phyloP scores from a whole-genome alignment of 2,888 invertebrate species.

The Aplocera efformata region DNA sequence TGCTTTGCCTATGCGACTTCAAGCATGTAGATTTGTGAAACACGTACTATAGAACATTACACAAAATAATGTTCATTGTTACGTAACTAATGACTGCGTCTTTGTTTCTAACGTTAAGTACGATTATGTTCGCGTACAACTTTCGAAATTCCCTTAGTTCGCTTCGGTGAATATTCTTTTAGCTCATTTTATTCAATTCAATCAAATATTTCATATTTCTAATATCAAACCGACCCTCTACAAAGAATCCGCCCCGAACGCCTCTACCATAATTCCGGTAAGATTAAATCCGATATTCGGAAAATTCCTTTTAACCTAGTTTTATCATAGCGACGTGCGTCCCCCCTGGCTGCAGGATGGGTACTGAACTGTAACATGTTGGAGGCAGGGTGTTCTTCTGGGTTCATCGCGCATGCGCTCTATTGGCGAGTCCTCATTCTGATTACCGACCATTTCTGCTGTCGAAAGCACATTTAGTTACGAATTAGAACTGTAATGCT shows the following conservation, averaged over 20 bases:
- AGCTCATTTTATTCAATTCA: background rate
- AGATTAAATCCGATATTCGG: slow-evolving; percentile 24
- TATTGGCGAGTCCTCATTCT: slow-evolving; percentile 16
- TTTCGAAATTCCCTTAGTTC: too few species aligned
- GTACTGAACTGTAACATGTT: slow-evolving; percentile 21
- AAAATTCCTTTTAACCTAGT: slow-evolving; percentile 21
- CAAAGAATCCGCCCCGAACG: background rate
- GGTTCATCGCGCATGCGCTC: slow-evolving; percentile 33
- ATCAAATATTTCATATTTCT: slow-evolving; percentile 3
- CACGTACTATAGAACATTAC: too few species aligned
- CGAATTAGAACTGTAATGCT: slow-evolving; percentile 10
- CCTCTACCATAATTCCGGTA: background rate
- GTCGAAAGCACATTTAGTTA: background rate
- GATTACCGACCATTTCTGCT: slow-evolving; percentile 7
- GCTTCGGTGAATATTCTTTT: background rate
- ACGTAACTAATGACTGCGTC: too few species aligned
- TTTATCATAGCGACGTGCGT: slow-evolving; percentile 9
- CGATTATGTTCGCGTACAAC: too few species aligned
- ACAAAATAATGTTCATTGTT: too few species aligned
- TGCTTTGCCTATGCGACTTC: too few species aligned
- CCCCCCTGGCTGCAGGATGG: slow-evolving; percentile 8
- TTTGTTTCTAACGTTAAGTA: too few species aligned
- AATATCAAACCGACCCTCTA: slow-evolving; percentile 10
- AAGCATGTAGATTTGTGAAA: too few species aligned
- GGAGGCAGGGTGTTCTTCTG: slow-evolving; percentile 20